phyloP scores from a whole-genome alignment of 1,140 invertebrate genomes.

The Dufourea novaeangliae region DNA sequence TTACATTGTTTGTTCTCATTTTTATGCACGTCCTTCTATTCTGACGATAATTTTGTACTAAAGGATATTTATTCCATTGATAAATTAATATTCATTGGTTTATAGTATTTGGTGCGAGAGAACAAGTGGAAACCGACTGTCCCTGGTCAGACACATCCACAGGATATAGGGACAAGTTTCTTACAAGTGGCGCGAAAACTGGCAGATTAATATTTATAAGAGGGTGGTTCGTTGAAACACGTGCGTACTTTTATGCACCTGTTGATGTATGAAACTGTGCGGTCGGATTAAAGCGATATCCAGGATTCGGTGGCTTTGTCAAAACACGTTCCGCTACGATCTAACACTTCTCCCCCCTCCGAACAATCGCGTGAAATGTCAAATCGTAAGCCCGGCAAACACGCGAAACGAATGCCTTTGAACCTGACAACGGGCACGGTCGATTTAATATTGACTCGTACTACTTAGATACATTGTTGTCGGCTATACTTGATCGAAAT shows the following conservation, averaged over 20 bases:
- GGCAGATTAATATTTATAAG: not conserved
- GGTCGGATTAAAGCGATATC: conserved; percentile 19
- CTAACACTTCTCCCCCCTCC: too few species aligned
- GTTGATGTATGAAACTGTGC: conserved; percentile 28
- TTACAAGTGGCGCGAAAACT: not conserved
- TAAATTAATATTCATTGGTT: too few species aligned
- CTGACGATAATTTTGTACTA: too few species aligned
- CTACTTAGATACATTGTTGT: not conserved
- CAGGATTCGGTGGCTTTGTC: not conserved
- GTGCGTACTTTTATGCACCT: conserved; percentile 30
- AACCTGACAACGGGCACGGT: not conserved
- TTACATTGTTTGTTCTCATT: too few species aligned
- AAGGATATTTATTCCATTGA: too few species aligned
- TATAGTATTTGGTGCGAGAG: not conserved
- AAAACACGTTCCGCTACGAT: not conserved
- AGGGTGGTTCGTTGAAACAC: not conserved
- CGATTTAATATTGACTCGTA: not conserved
- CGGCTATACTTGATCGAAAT: not conserved
- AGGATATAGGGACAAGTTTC: too few species aligned
- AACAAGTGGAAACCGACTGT: not conserved
- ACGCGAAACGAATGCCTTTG: not conserved
- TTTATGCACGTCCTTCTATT: too few species aligned
- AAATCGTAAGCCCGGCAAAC: not conserved
- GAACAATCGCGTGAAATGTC: conserved; percentile 34
- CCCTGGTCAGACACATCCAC: not conserved